Base-by-base conservation (phyloP, 2,888 invertebrate genomes). In the Lamproptera curius region DNA sequence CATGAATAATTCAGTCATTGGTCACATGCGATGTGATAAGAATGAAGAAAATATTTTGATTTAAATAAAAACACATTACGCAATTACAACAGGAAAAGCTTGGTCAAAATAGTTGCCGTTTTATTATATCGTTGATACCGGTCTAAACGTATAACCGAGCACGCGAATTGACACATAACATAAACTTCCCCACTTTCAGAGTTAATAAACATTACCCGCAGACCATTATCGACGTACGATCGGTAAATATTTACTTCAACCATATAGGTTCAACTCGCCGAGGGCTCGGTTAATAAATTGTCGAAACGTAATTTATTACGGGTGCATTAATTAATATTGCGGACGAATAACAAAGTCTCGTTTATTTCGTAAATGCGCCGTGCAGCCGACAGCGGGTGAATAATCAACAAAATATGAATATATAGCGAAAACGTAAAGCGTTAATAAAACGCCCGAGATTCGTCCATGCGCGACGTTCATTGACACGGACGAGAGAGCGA, bases 401-500 rank as follows among this genome's bases (percentile, higher is more conserved):
- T 36, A 46, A 46, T 41, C 41, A 40, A 46, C 48, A 31, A 38
- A 39, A 39, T 33, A 43, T 28, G n/a, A 10, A 28, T 6, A 28
- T 28, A 28, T 36, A 28, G 46, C 40, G 55, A 54, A 52, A 58
- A 55, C 55, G 48, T 40, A 49, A 42, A 43, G 48, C 54, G 52
- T 76, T 67, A 73, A 78, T 75, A 65, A 72, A 66, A 67, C 68
- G 73, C 71, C 53, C 57, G 52, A 67, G 49, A 6, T 6, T 59
- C 68, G 72, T 52, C 65, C 67, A 70, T 61, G 81, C 77, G 61
- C 57, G 65, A 57, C 70, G 66, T 50, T 39, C 55, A 55, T 53
- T 42, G 56, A 59, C 53, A 53, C 59, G 59, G 63, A 59, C 58
- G 73, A 71, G 77, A 80, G 73, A 76, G 76, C 66, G 69, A 63